phyloP scores from a whole-genome alignment of 1,140 invertebrate species.

The Drosophila ficusphila region DNA sequence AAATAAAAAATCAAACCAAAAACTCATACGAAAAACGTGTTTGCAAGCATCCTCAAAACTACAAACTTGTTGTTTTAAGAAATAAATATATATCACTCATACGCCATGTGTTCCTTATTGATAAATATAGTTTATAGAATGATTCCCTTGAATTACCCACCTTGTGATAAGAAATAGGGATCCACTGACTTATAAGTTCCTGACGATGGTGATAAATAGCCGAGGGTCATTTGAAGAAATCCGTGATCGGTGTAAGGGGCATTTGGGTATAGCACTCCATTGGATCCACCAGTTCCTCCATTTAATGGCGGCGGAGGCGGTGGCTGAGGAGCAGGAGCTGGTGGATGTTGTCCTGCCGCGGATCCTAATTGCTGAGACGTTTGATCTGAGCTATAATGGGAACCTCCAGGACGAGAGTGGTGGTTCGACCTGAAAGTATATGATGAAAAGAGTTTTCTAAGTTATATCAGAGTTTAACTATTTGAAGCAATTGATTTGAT shows the following conservation, averaged over 20 bases:
- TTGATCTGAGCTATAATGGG: conserved; percentile 10
- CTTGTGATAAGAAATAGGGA: conserved; percentile 89
- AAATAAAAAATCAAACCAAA: too few species aligned
- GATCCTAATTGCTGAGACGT: conserved; percentile 14
- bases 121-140: too few species aligned
- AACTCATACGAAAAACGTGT: too few species aligned
- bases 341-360: conserved; percentile 44
- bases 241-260: conserved; percentile 85
- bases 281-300: conserved; percentile 31
- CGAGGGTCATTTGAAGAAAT: conserved; percentile 88
- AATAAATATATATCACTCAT: neutral
- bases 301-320: conserved; percentile 85
- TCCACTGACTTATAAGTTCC: conserved; percentile 88
- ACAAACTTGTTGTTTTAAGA: too few species aligned
- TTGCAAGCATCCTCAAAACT: too few species aligned
- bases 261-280: conserved; percentile 80
- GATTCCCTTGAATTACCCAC: conserved; percentile 78
- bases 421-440: conserved; percentile 2
- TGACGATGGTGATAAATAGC: conserved; percentile 86
- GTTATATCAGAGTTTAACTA: neutral
- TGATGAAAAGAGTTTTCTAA: neutral
- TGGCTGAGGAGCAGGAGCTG: conserved; percentile 89
- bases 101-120: neutral
- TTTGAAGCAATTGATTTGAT: too few species aligned
- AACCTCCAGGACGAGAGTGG: conserved; percentile 9